Percentiles rank a stretch among this genome's conserved stretches.
phyloP scores from a whole-genome alignment of 2,797 vertebrate genomes.

The Helicolenus hilgendorfi region DNA sequence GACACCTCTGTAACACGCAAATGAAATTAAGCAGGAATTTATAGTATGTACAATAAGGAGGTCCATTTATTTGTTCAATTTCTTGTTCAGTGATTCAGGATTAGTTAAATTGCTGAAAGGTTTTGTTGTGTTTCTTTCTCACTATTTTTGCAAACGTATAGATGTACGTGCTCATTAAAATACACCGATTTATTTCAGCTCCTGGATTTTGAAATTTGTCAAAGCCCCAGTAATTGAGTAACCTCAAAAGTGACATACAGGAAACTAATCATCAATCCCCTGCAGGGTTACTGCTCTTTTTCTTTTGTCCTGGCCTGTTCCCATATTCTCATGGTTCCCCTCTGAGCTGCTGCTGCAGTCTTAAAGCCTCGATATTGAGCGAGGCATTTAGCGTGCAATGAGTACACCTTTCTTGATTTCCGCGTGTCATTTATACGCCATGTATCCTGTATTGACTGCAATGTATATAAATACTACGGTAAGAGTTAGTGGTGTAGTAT shows the following conservation, averaged over 20 bases:
- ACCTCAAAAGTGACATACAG: background rate
- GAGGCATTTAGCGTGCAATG: no score
- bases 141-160: background rate
- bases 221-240: background rate
- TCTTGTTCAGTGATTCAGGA: no score
- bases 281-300: background rate
- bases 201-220: background rate
- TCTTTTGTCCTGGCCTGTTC: background rate
- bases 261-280: slow-evolving; percentile 17
- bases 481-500: no score
- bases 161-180: background rate
- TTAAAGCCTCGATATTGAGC: no score
- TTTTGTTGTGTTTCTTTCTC: background rate
- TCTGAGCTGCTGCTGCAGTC: background rate
- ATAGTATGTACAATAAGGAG: background rate
- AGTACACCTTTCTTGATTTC: no score
- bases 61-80: no score
- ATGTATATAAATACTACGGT: no score
- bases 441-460: no score
- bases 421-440: no score
- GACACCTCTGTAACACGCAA: background rate
- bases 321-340: background rate
- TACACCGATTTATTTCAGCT: background rate
- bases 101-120: background rate
- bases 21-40: background rate